A percentile compares a stretch with the other conserved stretches of the same genome.
Conservation (phyloP, 2,113 vertebrate genomes). For the Marcusenius ussheri region DNA sequence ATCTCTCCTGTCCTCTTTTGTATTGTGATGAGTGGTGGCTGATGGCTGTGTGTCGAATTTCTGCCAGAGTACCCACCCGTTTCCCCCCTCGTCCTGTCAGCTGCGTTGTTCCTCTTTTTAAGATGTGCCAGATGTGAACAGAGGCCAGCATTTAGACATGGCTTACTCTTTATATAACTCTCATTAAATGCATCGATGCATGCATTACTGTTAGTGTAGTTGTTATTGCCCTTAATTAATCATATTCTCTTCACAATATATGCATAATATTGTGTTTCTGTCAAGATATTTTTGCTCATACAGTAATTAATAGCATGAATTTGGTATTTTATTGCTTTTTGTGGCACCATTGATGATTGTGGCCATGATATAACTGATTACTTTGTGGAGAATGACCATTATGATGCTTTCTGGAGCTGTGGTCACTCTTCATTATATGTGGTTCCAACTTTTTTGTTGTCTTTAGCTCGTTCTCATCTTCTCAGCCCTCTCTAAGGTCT, state of each 20-base stretch:
- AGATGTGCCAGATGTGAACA: not conserved
- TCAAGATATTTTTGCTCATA: not conserved
- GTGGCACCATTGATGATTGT: not conserved
- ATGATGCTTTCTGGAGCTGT: not conserved
- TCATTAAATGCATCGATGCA: not conserved
- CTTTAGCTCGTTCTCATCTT: not conserved
- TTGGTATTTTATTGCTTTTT: not conserved
- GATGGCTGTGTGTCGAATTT: slow-evolving; percentile 3
- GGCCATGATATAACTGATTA: not conserved
- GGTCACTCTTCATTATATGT: not conserved
- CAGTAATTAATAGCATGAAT: not conserved
- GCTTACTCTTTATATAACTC: not conserved
- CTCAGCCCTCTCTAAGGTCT: not conserved
- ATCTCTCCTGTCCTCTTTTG: slow-evolving; percentile 5
- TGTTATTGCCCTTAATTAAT: not conserved
- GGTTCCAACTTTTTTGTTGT: not conserved
- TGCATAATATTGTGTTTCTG: not conserved
- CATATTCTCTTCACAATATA: not conserved
- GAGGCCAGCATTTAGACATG: not conserved
- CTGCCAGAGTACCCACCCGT: not conserved
- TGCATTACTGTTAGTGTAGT: not conserved
- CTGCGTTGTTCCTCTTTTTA: not conserved
- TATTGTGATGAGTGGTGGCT: slow-evolving; percentile 10
- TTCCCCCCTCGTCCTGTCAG: slow-evolving; percentile 9
- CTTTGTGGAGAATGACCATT: not conserved